Percentiles rank a stretch among this genome's conserved stretches.
Evolutionary conservation across 2,113 vertebrate genomes (phyloP).

Genomic region (Actenoides lindsayi): DNA sequence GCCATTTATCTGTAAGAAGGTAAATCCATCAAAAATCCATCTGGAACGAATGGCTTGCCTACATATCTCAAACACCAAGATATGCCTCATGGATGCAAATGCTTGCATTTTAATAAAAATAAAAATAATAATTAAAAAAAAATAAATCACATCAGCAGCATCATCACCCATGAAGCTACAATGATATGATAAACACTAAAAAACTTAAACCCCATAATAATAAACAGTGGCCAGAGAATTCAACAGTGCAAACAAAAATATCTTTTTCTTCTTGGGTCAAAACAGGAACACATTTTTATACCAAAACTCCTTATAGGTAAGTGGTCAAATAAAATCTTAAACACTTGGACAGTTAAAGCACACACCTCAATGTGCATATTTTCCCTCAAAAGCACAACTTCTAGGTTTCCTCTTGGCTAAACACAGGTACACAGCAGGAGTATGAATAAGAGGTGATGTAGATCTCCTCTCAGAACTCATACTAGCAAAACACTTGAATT

Average conservation of each 20-base stretch:
- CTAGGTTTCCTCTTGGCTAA: background rate
- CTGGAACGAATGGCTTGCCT: background rate
- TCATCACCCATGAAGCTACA: background rate
- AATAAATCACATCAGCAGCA: background rate
- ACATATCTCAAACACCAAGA: background rate
- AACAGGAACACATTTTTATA: background rate
- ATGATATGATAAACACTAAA: background rate
- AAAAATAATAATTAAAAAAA: too few relatives aligned
- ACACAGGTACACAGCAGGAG: background rate
- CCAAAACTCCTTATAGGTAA: background rate
- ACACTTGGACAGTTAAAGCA: background rate
- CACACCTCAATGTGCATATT: background rate
- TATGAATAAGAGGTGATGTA: background rate
- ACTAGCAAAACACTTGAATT: background rate
- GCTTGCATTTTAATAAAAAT: background rate
- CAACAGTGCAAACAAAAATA: background rate
- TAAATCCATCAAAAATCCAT: background rate
- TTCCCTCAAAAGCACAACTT: background rate
- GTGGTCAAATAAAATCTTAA: background rate
- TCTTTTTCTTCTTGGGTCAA: background rate
- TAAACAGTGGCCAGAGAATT: background rate
- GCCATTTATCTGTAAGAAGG: background rate
- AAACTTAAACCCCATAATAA: background rate
- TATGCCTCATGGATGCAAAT: background rate
- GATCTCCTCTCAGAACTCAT: background rate